These are phyloP conservation scores for Garra rufa DNA, from an alignment of 2,113 vertebrate species.

Conservation along the genomic window DNA sequence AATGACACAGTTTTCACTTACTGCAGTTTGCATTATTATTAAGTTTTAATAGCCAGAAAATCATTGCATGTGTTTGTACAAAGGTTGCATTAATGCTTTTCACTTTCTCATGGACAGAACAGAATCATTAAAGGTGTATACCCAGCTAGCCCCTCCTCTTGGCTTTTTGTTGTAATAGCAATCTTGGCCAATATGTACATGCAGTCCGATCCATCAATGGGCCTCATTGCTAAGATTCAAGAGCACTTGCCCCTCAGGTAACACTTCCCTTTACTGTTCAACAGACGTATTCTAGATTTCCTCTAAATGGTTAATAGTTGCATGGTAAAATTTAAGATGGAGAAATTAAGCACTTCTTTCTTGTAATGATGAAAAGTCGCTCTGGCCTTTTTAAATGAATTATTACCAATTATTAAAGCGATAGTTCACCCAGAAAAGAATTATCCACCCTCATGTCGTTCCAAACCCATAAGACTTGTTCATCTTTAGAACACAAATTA, in stretches of 20 bases:
- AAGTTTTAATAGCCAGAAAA: not conserved
- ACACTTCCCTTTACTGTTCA: not conserved
- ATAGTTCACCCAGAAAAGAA: no score
- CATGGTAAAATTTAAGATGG: not conserved
- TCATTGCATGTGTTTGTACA: not conserved
- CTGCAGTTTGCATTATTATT: not conserved
- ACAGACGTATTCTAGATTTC: not conserved
- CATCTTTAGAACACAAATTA: no score
- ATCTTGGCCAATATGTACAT: slow-evolving; percentile 87
- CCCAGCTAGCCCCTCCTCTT: slow-evolving; percentile 88
- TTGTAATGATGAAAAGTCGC: not conserved
- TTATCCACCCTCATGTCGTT: no score
- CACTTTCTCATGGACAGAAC: slow-evolving; percentile 73
- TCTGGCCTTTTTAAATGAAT: no score
- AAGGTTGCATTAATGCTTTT: not conserved
- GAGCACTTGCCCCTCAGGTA: slow-evolving; percentile 88
- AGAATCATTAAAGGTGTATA: slow-evolving; percentile 83
- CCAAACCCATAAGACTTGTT: no score
- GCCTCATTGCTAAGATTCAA: slow-evolving; percentile 88
- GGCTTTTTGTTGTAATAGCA: slow-evolving; percentile 88
- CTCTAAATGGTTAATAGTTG: not conserved
- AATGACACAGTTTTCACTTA: not conserved
- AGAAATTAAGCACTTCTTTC: not conserved
- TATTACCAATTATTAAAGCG: no score
- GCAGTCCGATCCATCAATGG: slow-evolving; percentile 89